Evolutionary conservation across 1,140 invertebrate genomes (phyloP).

Genomic region (Caerostris darwini): DNA sequence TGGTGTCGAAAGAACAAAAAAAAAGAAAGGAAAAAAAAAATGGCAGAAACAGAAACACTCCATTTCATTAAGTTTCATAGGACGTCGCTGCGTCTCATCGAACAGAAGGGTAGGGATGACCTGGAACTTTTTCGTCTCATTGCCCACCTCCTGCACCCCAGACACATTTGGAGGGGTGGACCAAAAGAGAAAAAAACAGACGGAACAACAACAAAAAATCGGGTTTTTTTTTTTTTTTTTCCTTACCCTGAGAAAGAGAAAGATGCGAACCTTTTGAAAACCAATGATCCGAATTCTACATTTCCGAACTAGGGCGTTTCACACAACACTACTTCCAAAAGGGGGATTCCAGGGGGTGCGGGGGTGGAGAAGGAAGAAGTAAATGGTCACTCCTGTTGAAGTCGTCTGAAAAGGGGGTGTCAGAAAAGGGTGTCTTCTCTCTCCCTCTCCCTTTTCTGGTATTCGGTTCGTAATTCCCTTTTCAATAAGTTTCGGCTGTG

Average conservation of each 20-base stretch:
- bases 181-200: neutral
- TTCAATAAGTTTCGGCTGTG: conserved; percentile 37
- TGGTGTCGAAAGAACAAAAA: neutral
- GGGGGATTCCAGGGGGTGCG: neutral
- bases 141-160: neutral
- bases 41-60: neutral
- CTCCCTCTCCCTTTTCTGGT: neutral
- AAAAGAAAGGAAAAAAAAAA: neutral
- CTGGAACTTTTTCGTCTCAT: conserved; percentile 31
- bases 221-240: neutral
- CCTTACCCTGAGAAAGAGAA: neutral
- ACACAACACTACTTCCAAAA: conserved; percentile 56
- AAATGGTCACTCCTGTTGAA: conserved; percentile 61
- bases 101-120: neutral
- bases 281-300: conserved; percentile 56
- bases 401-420: neutral
- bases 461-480: conserved; percentile 54
- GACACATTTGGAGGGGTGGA: neutral
- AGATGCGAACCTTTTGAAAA: conserved; percentile 59
- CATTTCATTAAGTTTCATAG: conserved; percentile 21
- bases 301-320: conserved; percentile 51
- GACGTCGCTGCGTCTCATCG: neutral
- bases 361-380: neutral
- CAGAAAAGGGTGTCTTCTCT: neutral
- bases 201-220: neutral